Percentiles rank a stretch among this genome's conserved stretches.
phyloP scores from a whole-genome alignment of 2,888 invertebrate genomes.

The Neoitamus cyanurus region DNA sequence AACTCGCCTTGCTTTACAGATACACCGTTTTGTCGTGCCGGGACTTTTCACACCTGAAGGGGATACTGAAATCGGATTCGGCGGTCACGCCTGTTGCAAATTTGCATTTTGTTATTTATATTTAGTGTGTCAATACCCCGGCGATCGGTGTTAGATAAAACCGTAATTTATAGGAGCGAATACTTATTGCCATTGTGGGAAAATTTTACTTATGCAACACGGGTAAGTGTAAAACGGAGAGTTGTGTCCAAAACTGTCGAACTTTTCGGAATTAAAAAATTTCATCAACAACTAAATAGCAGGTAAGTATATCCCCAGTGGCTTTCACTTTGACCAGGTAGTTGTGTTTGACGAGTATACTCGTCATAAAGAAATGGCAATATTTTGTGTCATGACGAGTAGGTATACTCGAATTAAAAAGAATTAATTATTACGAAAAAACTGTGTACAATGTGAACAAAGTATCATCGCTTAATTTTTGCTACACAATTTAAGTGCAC shows the following conservation, averaged over 20 bases:
- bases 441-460: no score
- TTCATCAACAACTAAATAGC: no score
- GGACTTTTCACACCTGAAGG: conserved; percentile 39
- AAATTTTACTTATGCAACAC: neutral
- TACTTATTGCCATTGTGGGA: neutral
- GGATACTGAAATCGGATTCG: conserved; percentile 14
- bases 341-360: no score
- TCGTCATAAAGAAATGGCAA: no score
- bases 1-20: neutral
- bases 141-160: neutral
- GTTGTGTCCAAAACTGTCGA: neutral
- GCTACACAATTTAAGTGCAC: no score
- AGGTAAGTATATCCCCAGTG: no score
- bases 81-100: conserved; percentile 37
- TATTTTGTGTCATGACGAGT: no score
- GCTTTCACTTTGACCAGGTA: no score
- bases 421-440: no score
- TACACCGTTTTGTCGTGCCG: conserved; percentile 28
- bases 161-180: neutral
- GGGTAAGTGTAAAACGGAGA: neutral
- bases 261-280: no score
- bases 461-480: no score
- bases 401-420: no score
- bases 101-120: conserved; percentile 36
- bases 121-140: neutral